phyloP scores from a whole-genome alignment of 2,888 invertebrate genomes.

The Timandra comae region DNA sequence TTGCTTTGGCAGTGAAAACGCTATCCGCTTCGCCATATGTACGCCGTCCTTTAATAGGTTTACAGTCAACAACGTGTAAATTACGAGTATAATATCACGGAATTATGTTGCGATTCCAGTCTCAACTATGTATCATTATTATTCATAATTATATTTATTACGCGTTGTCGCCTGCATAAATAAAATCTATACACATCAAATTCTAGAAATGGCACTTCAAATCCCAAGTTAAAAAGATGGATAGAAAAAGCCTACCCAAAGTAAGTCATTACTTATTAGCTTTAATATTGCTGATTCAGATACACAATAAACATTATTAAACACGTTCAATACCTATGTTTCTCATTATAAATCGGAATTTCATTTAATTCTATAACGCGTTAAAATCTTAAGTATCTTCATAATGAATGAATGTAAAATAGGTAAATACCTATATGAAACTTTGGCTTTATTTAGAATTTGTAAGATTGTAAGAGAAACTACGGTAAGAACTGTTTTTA shows the following conservation, averaged over 20 bases:
- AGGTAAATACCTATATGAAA: conserved; percentile 6
- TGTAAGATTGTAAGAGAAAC: conserved; percentile 16
- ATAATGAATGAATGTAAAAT: conserved; percentile 6
- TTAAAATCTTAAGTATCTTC: conserved; percentile 7
- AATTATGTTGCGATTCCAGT: not conserved
- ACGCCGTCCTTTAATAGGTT: too few species aligned
- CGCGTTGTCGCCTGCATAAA: conserved; percentile 10
- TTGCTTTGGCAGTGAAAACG: too few species aligned
- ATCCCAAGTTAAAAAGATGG: conserved; percentile 33
- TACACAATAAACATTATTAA: too few species aligned
- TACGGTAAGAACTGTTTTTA: conserved; percentile 15
- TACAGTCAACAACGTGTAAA: conserved; percentile 10
- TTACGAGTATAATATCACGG: not conserved
- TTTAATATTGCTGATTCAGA: conserved; percentile 23
- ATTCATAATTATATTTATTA: conserved; percentile 4
- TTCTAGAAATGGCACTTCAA: conserved; percentile 56
- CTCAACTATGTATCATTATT: not conserved
- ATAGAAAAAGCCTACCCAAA: conserved; percentile 22
- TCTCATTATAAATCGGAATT: conserved; percentile 28
- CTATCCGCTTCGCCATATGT: too few species aligned
- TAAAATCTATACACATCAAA: conserved; percentile 11
- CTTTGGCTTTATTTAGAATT: conserved; percentile 8
- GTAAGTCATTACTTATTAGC: conserved; percentile 31
- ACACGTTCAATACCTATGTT: conserved; percentile 25
- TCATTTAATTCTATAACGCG: conserved; percentile 16